phyloP scores from a whole-genome alignment of 2,888 invertebrate species.

The Synergus gifuensis region DNA sequence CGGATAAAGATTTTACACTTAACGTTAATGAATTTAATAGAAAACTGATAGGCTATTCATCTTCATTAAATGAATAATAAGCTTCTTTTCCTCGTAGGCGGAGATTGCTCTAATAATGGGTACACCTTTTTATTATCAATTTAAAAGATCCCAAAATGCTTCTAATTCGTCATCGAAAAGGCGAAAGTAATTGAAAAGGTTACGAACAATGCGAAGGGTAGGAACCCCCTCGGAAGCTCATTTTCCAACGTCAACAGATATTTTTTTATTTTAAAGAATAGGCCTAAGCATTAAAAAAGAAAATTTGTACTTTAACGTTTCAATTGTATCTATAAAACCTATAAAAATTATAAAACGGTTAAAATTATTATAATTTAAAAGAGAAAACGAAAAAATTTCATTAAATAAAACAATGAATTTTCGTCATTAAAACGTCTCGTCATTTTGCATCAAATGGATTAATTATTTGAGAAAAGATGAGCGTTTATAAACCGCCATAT shows the following conservation, averaged over 20 bases:
- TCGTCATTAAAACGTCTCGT: too few species aligned
- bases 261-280: not conserved
- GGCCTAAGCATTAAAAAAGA: not conserved
- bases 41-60: not conserved
- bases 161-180: not conserved
- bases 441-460: not conserved
- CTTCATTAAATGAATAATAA: conserved; percentile 8
- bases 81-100: not conserved
- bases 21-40: not conserved
- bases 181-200: not conserved
- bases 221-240: not conserved
- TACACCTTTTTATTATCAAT: not conserved
- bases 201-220: not conserved
- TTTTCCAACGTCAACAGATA: not conserved
- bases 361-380: too few species aligned
- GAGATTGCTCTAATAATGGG: not conserved
- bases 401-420: not conserved
- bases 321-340: not conserved
- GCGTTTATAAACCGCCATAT: not conserved
- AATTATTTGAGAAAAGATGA: not conserved
- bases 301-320: not conserved
- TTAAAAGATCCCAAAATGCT: not conserved
- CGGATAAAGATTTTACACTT: too few species aligned
- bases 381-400: not conserved
- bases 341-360: too few species aligned